Percentiles rank a stretch among this genome's conserved stretches.
Conservation (phyloP, 2,888 invertebrate genomes). For the Anthrax anthrax region DNA sequence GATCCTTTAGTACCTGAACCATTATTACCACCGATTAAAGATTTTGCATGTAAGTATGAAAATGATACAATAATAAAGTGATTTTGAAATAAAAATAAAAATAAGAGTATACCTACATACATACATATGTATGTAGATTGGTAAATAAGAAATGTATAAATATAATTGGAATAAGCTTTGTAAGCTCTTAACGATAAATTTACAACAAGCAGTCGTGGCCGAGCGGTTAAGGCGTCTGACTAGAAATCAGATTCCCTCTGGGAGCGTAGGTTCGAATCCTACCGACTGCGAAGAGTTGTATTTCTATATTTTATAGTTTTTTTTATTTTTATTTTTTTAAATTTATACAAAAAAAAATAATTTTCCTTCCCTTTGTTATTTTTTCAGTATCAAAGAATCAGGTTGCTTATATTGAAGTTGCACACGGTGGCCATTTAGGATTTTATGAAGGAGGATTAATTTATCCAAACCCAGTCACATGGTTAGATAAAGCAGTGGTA, state of each 20-base stretch:
- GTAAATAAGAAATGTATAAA: too few relatives aligned
- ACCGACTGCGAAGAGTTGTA: constrained; percentile 14
- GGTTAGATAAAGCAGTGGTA: constrained; percentile 82
- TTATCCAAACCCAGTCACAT: constrained; percentile 80
- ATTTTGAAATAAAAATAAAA: too few relatives aligned
- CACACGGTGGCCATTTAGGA: constrained; percentile 89
- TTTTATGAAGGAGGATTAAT: constrained; percentile 84
- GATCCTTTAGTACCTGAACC: constrained; percentile 81
- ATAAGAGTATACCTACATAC: too few relatives aligned
- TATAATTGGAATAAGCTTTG: too few relatives aligned
- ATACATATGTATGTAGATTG: too few relatives aligned
- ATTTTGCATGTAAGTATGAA: constrained; percentile 28
- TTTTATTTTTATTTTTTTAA: too few relatives aligned
- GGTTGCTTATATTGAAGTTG: constrained; percentile 61
- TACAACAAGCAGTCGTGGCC: constrained; percentile 14
- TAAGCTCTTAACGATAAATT: too few relatives aligned
- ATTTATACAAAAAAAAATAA: too few relatives aligned
- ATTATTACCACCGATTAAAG: constrained; percentile 55
- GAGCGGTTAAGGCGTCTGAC: constrained; percentile 16
- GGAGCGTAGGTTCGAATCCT: constrained; percentile 20
- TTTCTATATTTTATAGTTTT: too few relatives aligned
- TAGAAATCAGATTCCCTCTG: constrained; percentile 16
- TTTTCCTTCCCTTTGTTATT: too few relatives aligned
- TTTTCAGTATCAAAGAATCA: constrained; percentile 48
- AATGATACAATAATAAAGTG: too few relatives aligned